A percentile compares a stretch with the other conserved stretches of the same genome.
Conservation (phyloP, 2,113 vertebrate genomes). For the Podiceps cristatus region DNA sequence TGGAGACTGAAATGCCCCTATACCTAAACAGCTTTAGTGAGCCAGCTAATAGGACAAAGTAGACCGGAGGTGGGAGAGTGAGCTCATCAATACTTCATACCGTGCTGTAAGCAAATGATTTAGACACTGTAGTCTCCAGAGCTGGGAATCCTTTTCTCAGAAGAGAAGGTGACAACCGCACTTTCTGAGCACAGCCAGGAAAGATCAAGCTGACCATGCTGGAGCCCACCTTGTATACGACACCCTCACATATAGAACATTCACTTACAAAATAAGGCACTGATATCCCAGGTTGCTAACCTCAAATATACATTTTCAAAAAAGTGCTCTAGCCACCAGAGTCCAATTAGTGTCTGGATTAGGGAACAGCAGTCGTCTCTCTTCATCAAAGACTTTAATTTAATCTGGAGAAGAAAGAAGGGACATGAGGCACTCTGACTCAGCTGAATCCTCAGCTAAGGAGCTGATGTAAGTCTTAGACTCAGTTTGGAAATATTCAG, state of each 20-base stretch:
- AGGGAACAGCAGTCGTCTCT: not conserved
- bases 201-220: not conserved
- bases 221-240: rapidly evolving
- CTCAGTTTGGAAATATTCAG: not conserved
- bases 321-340: not conserved
- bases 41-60: not conserved
- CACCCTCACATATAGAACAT: not conserved
- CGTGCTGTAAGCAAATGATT: not conserved
- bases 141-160: not conserved
- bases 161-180: not conserved
- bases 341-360: not conserved
- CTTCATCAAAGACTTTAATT: not conserved
- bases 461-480: not conserved
- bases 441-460: not conserved
- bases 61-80: not conserved
- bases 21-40: not conserved
- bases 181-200: not conserved
- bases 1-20: not conserved
- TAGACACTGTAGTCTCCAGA: not conserved
- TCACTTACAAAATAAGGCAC: not conserved
- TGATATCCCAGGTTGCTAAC: not conserved
- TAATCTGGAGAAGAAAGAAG: not conserved
- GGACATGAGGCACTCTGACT: not conserved
- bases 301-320: not conserved
- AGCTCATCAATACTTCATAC: not conserved